A percentile compares a stretch with the other conserved stretches of the same genome.
These are phyloP conservation scores for Neogale vison DNA, from an alignment of 2,113 vertebrate genomes.

Conservation along the genomic window DNA sequence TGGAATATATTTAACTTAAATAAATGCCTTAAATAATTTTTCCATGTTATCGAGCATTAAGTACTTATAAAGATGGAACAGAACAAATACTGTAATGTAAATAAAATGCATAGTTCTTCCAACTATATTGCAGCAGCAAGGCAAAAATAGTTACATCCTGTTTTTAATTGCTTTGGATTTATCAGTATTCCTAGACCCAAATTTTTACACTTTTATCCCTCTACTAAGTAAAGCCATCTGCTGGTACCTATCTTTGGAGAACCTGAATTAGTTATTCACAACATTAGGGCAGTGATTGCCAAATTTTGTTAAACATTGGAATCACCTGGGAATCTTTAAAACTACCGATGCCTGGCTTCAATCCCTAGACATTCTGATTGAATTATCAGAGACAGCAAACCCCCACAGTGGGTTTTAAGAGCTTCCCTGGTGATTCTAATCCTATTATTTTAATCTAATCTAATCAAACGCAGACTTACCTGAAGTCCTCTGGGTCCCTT, in stretches of 20 bases:
- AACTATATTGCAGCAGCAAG: neutral
- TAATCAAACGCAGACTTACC: constrained; percentile 78
- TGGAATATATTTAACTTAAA: neutral
- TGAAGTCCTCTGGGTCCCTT: constrained; percentile 87
- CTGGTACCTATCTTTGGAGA: neutral
- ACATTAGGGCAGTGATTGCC: neutral
- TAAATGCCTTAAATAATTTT: neutral
- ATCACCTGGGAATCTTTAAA: neutral
- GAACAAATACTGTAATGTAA: constrained; percentile 12
- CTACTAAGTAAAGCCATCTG: neutral
- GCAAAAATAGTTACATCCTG: neutral
- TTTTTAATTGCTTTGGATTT: neutral
- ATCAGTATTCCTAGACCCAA: neutral
- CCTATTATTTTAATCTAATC: neutral
- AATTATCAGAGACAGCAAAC: neutral
- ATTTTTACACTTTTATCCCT: neutral
- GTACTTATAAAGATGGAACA: neutral
- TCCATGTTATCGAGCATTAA: neutral
- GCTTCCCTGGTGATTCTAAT: neutral
- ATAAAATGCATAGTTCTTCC: neutral
- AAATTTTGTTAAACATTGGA: neutral
- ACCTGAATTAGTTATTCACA: neutral
- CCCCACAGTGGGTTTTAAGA: neutral
- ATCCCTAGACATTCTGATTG: neutral
- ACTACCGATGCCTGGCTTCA: neutral